Conservation (phyloP, 37 sponge, comb jelly and placozoan genomes). For the Beroe ovata region DNA sequence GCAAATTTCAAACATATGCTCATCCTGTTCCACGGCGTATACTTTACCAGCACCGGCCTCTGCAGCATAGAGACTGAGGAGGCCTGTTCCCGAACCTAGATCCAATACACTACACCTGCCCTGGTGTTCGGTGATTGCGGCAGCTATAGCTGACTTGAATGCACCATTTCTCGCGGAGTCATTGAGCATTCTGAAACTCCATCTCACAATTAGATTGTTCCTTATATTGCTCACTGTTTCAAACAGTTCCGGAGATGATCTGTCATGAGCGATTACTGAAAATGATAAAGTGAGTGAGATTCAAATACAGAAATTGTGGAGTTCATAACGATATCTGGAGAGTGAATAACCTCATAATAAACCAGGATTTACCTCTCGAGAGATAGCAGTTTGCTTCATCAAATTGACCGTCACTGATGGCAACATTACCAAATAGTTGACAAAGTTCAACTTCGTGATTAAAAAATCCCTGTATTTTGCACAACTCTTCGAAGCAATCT, state of each 20-base stretch:
- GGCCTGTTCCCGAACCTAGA: slow-evolving; percentile 15
- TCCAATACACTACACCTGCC: not conserved
- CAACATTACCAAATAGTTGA: not conserved
- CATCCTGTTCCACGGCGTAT: slow-evolving; percentile 33
- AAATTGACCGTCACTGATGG: not conserved
- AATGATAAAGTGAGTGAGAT: too few relatives aligned
- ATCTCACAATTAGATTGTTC: slow-evolving; percentile 7
- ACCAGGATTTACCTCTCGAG: slow-evolving; percentile 6
- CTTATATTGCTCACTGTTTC: slow-evolving; percentile 43
- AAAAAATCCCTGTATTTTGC: not conserved
- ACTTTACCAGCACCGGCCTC: slow-evolving; percentile 25
- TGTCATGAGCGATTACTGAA: too few relatives aligned
- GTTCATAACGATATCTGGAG: too few relatives aligned
- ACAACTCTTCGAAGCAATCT: not conserved
- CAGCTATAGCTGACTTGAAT: not conserved
- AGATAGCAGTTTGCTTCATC: slow-evolving; percentile 8
- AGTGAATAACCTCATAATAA: not conserved
- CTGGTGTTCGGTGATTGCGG: not conserved
- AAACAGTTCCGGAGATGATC: not conserved
- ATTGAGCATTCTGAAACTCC: slow-evolving; percentile 65
- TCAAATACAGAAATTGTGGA: too few relatives aligned
- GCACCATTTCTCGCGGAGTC: not conserved
- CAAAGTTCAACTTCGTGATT: not conserved
- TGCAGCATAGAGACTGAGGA: slow-evolving; percentile 33
- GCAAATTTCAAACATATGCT: not conserved